Percentiles rank a stretch among this genome's conserved stretches.
phyloP scores from a whole-genome alignment of 1,140 invertebrate genomes.

The Ceratosolen fusciceps region DNA sequence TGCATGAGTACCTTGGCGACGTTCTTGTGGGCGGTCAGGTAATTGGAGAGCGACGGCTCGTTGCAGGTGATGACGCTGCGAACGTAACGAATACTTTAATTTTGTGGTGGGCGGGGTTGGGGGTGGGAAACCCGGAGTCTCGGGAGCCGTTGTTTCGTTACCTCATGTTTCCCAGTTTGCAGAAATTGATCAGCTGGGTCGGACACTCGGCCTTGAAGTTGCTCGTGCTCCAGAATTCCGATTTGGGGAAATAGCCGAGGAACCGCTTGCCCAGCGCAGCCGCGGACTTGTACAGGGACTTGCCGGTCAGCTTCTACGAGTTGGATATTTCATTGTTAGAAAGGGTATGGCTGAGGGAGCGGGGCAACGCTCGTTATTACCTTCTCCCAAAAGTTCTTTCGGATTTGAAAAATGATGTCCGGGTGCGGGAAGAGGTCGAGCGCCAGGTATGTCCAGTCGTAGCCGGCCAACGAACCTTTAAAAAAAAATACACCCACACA shows the following conservation, averaged over 20 bases:
- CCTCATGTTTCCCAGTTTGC: conserved; percentile 69
- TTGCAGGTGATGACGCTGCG: conserved; percentile 72
- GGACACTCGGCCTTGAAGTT: conserved; percentile 72
- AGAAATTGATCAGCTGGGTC: conserved; percentile 71
- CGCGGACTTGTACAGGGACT: conserved; percentile 70
- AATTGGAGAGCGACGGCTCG: conserved; percentile 72
- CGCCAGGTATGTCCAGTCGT: conserved; percentile 75
- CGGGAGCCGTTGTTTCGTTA: conserved; percentile 48
- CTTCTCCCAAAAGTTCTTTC: conserved; percentile 73
- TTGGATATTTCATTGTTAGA: not conserved
- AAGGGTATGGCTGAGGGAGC: too few relatives aligned
- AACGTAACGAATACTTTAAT: conserved; percentile 20
- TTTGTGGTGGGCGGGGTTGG: too few relatives aligned
- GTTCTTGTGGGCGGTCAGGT: conserved; percentile 74
- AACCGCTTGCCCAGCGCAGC: conserved; percentile 68
- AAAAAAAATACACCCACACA: conserved; percentile 43
- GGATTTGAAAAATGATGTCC: conserved; percentile 73
- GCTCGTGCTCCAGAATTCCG: conserved; percentile 72
- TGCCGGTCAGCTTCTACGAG: conserved; percentile 72
- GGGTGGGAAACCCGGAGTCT: too few relatives aligned
- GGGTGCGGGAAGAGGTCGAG: conserved; percentile 72
- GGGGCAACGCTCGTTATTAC: conserved; percentile 61
- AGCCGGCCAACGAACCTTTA: conserved; percentile 73
- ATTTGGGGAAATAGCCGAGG: conserved; percentile 68
- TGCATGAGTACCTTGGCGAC: conserved; percentile 71